Conservation (phyloP, 2,113 vertebrate species). For the Hippocampus barbouri region DNA sequence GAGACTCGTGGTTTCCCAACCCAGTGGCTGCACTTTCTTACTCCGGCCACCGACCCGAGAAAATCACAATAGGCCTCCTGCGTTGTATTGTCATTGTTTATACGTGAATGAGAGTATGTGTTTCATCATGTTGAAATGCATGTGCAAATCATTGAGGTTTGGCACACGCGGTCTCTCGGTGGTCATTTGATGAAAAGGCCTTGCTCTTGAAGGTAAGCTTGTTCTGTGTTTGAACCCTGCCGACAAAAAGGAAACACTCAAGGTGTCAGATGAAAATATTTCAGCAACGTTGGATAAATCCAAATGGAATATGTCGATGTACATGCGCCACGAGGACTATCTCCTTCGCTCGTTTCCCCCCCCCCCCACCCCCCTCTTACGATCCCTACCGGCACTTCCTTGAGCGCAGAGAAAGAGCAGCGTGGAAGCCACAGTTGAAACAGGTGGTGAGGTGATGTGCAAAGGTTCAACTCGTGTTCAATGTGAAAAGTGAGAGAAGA, state of each 20-base stretch:
- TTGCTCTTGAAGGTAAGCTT: too few species aligned
- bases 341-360: neutral
- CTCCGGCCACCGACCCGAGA: too few species aligned
- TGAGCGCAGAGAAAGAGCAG: constrained; percentile 28
- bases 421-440: constrained; percentile 54
- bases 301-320: neutral
- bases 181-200: too few species aligned
- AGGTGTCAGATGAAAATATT: neutral
- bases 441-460: constrained; percentile 56
- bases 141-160: neutral
- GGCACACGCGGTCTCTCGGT: too few species aligned
- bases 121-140: neutral
- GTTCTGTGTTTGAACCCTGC: neutral
- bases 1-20: too few species aligned
- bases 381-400: constrained; percentile 20
- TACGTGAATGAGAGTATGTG: too few species aligned
- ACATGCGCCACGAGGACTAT: neutral
- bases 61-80: too few species aligned
- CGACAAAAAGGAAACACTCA: neutral
- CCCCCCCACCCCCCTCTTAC: constrained; percentile 6
- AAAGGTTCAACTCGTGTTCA: constrained; percentile 35
- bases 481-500: constrained; percentile 45
- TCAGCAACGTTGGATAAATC: neutral
- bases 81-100: too few species aligned
- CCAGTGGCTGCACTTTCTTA: neutral